Base-by-base conservation (phyloP, 2,888 invertebrate genomes). In the Chironomus tentans region DNA sequence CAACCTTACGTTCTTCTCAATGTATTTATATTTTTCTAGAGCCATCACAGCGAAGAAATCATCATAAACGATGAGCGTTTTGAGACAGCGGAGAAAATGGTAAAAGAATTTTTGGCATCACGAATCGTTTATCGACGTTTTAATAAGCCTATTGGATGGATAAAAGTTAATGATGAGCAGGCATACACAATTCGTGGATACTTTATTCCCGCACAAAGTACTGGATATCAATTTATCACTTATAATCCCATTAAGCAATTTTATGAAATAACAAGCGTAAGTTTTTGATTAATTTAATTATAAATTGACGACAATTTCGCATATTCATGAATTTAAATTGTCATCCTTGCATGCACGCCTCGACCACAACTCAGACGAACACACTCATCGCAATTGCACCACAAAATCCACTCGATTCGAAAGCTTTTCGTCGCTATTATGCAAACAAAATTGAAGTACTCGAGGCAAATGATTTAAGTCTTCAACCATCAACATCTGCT, bases 121-220 rank as follows among this genome's bases (percentile, higher is more conserved):
- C 79, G 79, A 76, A 79, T 80, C 75, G 80, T 81, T 15, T 81
- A 81, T 77, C 78, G 81, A 18, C 78, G 73, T 70, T 80, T 81
- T 24, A 76, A 78, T 46, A 56, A 48, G 12, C 79, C 80, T 2
- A 21, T 81, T 10, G 79, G 79, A n/a, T 77, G 78, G 76, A 79
- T 79, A 0, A 76, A 78, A 18, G 73, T 80, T 5, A 78, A 78
- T 22, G 28, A 62, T 28, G 78, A 79, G 13, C 79, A 79, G 76
- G 76, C 70, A 13, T 81, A 80, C 77, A 80, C 80, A 38, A 79
- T 81, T 18, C 80, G 80, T 47, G 81, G 81, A 4, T 81, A 80
- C 76, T 81, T 81, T 76, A 76, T 81, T 21, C 80, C 80, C n/a
- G 78, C 79, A 4, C 50, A 78, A 62, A 80, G 79, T 10, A 75